phyloP scores from a whole-genome alignment of 2,797 vertebrate species.

The Uromys caudimaculatus region DNA sequence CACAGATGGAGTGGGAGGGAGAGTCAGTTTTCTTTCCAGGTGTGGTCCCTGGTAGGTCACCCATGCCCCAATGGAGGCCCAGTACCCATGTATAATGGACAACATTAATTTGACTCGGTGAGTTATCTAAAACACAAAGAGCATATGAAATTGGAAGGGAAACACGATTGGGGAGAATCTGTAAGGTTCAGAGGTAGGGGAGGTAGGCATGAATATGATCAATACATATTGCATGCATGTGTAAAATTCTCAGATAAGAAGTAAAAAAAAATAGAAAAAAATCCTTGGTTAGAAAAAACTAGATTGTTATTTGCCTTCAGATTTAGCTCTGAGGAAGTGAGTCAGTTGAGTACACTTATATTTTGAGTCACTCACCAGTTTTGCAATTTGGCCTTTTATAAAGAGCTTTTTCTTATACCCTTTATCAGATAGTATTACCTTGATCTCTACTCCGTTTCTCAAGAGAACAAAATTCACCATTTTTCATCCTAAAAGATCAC shows the following conservation, averaged over 20 bases:
- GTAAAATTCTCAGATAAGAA: neutral
- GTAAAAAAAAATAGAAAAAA: neutral
- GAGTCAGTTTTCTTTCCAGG: neutral
- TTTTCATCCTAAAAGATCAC: constrained; percentile 60
- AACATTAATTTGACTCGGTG: neutral
- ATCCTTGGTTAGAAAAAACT: constrained; percentile 4
- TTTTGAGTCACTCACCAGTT: constrained; percentile 23
- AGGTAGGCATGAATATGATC: neutral
- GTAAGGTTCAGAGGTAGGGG: neutral
- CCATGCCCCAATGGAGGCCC: neutral
- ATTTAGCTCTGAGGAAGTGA: constrained; percentile 44
- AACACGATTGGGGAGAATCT: neutral
- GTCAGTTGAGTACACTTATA: constrained; percentile 33
- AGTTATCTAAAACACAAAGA: neutral
- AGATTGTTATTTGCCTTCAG: constrained; percentile 51
- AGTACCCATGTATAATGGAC: neutral
- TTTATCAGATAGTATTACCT: constrained; percentile 48
- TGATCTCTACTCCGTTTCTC: constrained; percentile 17
- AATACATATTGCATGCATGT: neutral
- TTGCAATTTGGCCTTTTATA: constrained; percentile 21
- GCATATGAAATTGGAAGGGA: neutral
- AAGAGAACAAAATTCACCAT: constrained; percentile 56
- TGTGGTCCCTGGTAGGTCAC: neutral
- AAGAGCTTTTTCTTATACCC: constrained; percentile 52
- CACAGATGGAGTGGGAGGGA: neutral